Base-by-base conservation (phyloP, 2,113 vertebrate species). In the Labrus mixtus region DNA sequence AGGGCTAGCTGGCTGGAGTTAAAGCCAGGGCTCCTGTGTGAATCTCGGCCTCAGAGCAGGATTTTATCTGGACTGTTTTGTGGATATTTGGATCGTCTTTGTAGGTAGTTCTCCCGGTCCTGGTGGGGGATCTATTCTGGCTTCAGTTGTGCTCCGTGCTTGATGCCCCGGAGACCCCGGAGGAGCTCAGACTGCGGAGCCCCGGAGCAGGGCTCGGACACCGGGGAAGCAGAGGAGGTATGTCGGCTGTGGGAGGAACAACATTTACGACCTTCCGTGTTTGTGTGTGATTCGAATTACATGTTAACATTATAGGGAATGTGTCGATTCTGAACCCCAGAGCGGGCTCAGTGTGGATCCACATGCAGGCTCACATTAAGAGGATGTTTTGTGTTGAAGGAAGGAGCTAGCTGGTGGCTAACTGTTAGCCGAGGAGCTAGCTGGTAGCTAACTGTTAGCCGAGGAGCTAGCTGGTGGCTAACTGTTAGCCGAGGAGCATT, bases 211-310 rank as follows among this genome's bases (percentile, higher is more conserved):
- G 72, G 83, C 79, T 87, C 79, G 58, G 78, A 84, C 81, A 69
- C 77, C 82, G 87, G 84, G 77, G 69, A 51, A 70, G 69, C n/a
- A 74, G 58, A 79, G 73, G 65, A 89, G 93, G 90, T 93, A 86
- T 62, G 86, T 68, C n/a, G 51, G 80, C 66, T 63, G 8, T 4
- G 16, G 16, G 19, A 19, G 1, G 13, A 33, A 10, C 54, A 6
- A 2, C 41, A 4, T 8, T 10, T 46, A 1, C 19, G 0, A n/a
- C 8, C 10, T 19, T 1, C 4, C 2, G n/a, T 16, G 20, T 9
- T 6, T 19, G 23, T 0, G 9, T 12, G 25, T 7, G 13, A 13
- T 39, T 3, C 10, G 0, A 6, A 19, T 1, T 17, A 0, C 6
- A 3, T 19, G 1, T 25, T 13, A 8, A 3, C 13, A 43, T n/a